phyloP scores from a whole-genome alignment of 2,797 vertebrate species.

The Sternotherus odoratus region DNA sequence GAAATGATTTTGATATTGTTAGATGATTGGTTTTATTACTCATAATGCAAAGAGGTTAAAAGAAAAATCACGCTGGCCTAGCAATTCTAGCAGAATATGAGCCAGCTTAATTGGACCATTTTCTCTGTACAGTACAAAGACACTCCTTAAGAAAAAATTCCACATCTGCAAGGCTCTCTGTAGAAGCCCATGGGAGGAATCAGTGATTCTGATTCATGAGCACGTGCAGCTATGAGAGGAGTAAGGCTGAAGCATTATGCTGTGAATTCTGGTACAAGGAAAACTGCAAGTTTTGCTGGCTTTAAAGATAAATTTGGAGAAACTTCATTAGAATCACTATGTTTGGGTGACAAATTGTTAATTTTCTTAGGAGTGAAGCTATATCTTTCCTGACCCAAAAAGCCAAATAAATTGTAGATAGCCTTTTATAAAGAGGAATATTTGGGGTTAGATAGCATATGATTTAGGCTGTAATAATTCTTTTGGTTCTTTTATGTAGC shows the following conservation, averaged over 20 bases:
- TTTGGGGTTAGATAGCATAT: not conserved
- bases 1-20: not conserved
- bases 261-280: not conserved
- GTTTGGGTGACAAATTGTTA: not conserved
- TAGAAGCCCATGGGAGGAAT: not conserved
- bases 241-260: not conserved
- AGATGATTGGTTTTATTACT: not conserved
- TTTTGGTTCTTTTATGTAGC: not conserved
- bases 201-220: not conserved
- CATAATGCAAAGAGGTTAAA: not conserved
- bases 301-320: not conserved
- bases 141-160: slow-evolving; percentile 31
- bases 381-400: not conserved
- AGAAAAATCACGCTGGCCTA: not conserved
- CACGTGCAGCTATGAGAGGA: not conserved
- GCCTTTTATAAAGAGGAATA: not conserved
- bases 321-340: rapidly evolving
- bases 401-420: not conserved
- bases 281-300: not conserved
- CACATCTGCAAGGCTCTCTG: not conserved
- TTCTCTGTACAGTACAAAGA: not conserved
- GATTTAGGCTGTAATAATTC: not conserved
- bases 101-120: slow-evolving; percentile 2
- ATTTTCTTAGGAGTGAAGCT: not conserved
- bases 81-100: not conserved